phyloP scores from a whole-genome alignment of 2,113 vertebrate genomes.

The Phoenicopterus ruber region DNA sequence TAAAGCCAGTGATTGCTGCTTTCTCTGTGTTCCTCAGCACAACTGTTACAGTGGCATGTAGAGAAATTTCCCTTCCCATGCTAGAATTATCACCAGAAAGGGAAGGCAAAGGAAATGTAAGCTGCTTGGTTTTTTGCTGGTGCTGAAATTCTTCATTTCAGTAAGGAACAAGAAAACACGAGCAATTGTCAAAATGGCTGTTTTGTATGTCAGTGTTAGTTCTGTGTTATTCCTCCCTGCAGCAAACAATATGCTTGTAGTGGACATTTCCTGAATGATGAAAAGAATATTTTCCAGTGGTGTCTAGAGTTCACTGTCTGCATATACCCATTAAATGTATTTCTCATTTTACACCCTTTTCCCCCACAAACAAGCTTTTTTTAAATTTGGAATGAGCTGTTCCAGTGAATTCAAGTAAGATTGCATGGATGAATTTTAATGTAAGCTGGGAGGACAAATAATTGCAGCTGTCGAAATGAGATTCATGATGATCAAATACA shows the following conservation, averaged over 20 bases:
- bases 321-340: not conserved
- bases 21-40: not conserved
- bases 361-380: not conserved
- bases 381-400: not conserved
- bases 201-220: not conserved
- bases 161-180: not conserved
- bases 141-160: not conserved
- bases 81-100: not conserved
- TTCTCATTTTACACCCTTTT: not conserved
- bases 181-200: not conserved
- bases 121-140: not conserved
- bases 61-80: not conserved
- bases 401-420: not conserved
- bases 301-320: not conserved
- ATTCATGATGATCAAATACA: not conserved
- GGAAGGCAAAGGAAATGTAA: not conserved
- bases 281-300: not conserved
- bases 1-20: not conserved
- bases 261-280: not conserved
- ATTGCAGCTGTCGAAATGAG: not conserved
- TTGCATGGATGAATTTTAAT: not conserved
- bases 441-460: not conserved
- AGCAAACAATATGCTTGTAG: not conserved
- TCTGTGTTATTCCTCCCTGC: not conserved
- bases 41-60: not conserved